phyloP scores from a whole-genome alignment of 2,797 vertebrate species.

The Bufotes viridis region DNA sequence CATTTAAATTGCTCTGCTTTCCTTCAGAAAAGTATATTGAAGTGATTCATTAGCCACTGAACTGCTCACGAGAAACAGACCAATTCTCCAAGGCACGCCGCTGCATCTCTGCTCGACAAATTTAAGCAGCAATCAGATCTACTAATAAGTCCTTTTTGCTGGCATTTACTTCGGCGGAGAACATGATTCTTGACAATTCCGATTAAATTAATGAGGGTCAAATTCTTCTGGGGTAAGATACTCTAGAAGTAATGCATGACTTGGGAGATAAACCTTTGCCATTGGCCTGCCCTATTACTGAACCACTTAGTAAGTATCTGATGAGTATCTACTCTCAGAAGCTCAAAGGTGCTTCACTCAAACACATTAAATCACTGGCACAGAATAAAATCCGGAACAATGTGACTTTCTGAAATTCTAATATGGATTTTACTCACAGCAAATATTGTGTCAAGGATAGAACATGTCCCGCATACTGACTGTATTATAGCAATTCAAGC shows the following conservation, averaged over 20 bases:
- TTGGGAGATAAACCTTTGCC: slow-evolving; percentile 43
- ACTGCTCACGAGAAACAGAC: slow-evolving; percentile 72
- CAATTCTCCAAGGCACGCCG: slow-evolving; percentile 73
- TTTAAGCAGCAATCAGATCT: slow-evolving; percentile 80
- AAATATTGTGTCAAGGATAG: neutral
- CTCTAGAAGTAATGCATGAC: slow-evolving; percentile 62
- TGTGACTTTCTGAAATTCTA: slow-evolving; percentile 1
- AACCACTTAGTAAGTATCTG: slow-evolving; percentile 37
- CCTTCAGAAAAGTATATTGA: slow-evolving; percentile 77
- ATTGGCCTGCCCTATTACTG: slow-evolving; percentile 28
- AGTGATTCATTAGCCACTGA: slow-evolving; percentile 77
- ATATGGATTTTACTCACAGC: slow-evolving; percentile 5
- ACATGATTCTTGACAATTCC: slow-evolving; percentile 75
- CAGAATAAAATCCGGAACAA: neutral
- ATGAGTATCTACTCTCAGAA: neutral
- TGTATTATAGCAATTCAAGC: neutral
- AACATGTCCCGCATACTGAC: neutral
- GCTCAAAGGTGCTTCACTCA: slow-evolving; percentile 1
- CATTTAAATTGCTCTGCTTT: slow-evolving; percentile 76
- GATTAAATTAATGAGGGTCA: slow-evolving; percentile 74
- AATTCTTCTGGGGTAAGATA: slow-evolving; percentile 72
- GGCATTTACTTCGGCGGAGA: slow-evolving; percentile 74
- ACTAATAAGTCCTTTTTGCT: slow-evolving; percentile 75
- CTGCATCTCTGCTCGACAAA: slow-evolving; percentile 74
- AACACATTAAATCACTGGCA: neutral